phyloP scores from a whole-genome alignment of 1,140 invertebrate genomes.

The Helicoverpa armigera region DNA sequence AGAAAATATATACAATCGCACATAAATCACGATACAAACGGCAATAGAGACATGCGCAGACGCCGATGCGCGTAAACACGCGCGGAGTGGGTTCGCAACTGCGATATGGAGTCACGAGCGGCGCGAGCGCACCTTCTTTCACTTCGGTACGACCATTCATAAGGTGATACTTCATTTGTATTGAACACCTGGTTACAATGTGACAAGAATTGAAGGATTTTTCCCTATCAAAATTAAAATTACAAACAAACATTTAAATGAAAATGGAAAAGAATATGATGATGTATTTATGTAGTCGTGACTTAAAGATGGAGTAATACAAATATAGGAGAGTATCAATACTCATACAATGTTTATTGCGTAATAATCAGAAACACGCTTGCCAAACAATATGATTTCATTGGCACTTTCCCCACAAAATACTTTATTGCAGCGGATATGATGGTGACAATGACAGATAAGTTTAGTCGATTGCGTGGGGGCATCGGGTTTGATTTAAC shows the following conservation, averaged over 20 bases:
- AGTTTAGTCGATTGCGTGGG: not conserved
- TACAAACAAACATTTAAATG: not conserved
- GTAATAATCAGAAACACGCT: not conserved
- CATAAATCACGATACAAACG: constrained; percentile 43
- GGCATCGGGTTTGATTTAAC: not conserved
- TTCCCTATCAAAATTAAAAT: too few relatives aligned
- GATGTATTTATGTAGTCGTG: not conserved
- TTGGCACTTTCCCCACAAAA: constrained; percentile 22
- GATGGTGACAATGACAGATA: not conserved
- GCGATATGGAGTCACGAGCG: constrained; percentile 18
- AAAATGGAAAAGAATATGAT: not conserved
- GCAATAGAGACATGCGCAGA: constrained; percentile 26
- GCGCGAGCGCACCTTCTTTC: constrained; percentile 40
- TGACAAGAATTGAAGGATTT: not conserved
- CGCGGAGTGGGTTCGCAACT: constrained; percentile 40
- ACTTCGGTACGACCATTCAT: constrained; percentile 35
- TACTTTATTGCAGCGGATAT: constrained; percentile 9
- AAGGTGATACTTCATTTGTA: not conserved
- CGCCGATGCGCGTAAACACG: constrained; percentile 47
- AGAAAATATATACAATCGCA: constrained; percentile 27
- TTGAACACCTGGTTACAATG: constrained; percentile 19
- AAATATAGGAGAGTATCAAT: not conserved
- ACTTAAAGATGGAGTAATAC: not conserved
- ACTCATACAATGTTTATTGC: not conserved
- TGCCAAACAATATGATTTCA: constrained; percentile 8